Conservation (phyloP, 37 sponge, comb jelly and placozoan genomes). For the Halichondria panicea region DNA sequence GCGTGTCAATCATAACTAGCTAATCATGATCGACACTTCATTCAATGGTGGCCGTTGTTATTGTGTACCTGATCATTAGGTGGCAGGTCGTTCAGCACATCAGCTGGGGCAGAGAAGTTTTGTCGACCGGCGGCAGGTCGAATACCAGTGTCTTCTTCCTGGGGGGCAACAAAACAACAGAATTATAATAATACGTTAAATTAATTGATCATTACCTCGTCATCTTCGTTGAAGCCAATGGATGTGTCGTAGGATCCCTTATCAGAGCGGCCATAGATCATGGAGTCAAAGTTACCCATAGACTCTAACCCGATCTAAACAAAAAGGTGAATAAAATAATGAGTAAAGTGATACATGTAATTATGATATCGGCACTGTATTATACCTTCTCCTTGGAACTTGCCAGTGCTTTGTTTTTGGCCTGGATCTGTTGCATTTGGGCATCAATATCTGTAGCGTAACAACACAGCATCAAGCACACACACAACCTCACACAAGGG, state of each 20-base stretch:
- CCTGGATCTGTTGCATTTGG: constrained; percentile 72
- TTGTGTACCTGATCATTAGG: constrained; percentile 20
- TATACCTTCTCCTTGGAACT: too few relatives aligned
- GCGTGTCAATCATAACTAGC: too few relatives aligned
- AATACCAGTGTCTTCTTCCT: constrained; percentile 45
- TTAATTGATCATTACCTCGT: constrained; percentile 57
- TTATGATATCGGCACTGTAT: too few relatives aligned
- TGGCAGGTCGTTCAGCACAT: constrained; percentile 20
- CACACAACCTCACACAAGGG: too few relatives aligned
- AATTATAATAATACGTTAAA: neutral
- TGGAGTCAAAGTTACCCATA: constrained; percentile 70
- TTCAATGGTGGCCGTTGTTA: too few relatives aligned
- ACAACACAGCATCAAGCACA: too few relatives aligned
- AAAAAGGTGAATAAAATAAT: neutral
- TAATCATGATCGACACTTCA: too few relatives aligned
- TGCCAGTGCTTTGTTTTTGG: too few relatives aligned
- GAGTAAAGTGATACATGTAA: neutral
- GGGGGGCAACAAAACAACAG: constrained; percentile 1
- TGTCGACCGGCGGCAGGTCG: constrained; percentile 6
- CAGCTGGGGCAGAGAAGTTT: constrained; percentile 25
- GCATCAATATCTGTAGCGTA: constrained; percentile 71
- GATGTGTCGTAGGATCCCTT: constrained; percentile 71
- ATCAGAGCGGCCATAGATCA: constrained; percentile 44
- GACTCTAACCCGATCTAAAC: constrained; percentile 60
- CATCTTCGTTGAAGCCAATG: constrained; percentile 60